Percentiles rank a stretch among this genome's conserved stretches.
Evolutionary conservation across 2,113 vertebrate species (phyloP).

Genomic region (Trematomus loennbergii): DNA sequence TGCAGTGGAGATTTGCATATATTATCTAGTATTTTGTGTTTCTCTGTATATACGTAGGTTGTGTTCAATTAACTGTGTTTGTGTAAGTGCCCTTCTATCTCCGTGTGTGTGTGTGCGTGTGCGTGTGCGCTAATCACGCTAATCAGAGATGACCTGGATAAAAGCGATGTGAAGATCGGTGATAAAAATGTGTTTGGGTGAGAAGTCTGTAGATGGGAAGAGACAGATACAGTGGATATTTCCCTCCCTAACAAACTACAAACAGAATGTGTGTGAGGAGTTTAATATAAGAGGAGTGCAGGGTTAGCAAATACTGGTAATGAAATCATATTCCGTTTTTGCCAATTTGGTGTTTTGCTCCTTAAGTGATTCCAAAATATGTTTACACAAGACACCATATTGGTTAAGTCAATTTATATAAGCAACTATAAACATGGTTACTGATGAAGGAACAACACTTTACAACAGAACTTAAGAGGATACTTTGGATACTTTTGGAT

Average conservation of each 20-base stretch:
- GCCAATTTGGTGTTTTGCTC: background rate
- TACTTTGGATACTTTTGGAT: too few relatives aligned
- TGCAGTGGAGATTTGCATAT: slow-evolving; percentile 23
- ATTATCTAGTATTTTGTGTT: background rate
- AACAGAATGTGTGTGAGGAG: background rate
- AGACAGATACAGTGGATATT: background rate
- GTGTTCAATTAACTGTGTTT: slow-evolving; percentile 13
- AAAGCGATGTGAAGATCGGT: slow-evolving; percentile 21
- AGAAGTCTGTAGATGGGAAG: background rate
- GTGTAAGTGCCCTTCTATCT: background rate
- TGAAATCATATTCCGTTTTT: background rate
- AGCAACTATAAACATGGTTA: background rate
- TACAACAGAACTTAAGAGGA: background rate
- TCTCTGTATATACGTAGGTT: background rate
- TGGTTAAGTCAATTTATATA: background rate
- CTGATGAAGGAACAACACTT: too few relatives aligned
- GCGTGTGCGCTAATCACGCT: background rate
- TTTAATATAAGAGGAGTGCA: background rate
- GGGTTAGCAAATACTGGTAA: background rate
- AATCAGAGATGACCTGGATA: slow-evolving; percentile 51
- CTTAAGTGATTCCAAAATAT: background rate
- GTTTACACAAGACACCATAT: background rate
- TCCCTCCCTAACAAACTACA: background rate
- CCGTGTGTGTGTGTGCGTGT: background rate
- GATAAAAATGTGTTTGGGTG: background rate